Conservation (phyloP, 2,797 vertebrate species). For the Clarias laeviceps region DNA sequence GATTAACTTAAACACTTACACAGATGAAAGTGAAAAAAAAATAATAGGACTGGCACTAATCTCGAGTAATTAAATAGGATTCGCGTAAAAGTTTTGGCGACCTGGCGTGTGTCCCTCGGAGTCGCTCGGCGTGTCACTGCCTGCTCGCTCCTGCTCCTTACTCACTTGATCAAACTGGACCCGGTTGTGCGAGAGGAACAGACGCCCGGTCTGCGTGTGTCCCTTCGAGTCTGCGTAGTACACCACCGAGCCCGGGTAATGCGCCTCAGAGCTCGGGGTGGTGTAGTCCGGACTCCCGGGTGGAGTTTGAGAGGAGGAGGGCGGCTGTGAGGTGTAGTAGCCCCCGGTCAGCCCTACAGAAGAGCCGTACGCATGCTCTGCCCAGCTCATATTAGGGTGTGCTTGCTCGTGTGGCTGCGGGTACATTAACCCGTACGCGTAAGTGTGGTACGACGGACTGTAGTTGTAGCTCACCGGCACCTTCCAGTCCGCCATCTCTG, state of each 20-base stretch:
- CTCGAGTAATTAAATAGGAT: too few species aligned
- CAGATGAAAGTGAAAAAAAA: accelerated
- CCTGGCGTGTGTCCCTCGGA: conserved; percentile 70
- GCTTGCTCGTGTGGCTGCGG: conserved; percentile 63
- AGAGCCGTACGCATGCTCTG: conserved; percentile 59
- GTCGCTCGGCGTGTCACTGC: conserved; percentile 69
- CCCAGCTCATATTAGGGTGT: conserved; percentile 62
- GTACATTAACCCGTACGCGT: conserved; percentile 70
- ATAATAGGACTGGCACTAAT: too few species aligned
- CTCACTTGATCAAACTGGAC: not conserved
- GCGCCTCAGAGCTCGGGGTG: conserved; percentile 16
- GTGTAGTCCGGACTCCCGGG: conserved; percentile 60
- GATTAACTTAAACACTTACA: not conserved
- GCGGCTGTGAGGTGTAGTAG: conserved; percentile 58
- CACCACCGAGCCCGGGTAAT: conserved; percentile 58
- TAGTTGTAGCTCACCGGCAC: conserved; percentile 70
- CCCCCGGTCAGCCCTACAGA: conserved; percentile 50
- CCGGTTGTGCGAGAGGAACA: conserved; percentile 51
- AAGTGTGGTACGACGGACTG: conserved; percentile 70
- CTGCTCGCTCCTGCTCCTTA: conserved; percentile 50
- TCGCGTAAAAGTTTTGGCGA: conserved; percentile 9
- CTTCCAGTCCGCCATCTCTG: conserved; percentile 76
- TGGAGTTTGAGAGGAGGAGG: conserved; percentile 52
- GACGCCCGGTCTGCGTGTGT: conserved; percentile 54
- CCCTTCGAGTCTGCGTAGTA: conserved; percentile 55